These are phyloP conservation scores for Drosophila affinis DNA, from an alignment of 2,888 invertebrate genomes.

Conservation along the genomic window DNA sequence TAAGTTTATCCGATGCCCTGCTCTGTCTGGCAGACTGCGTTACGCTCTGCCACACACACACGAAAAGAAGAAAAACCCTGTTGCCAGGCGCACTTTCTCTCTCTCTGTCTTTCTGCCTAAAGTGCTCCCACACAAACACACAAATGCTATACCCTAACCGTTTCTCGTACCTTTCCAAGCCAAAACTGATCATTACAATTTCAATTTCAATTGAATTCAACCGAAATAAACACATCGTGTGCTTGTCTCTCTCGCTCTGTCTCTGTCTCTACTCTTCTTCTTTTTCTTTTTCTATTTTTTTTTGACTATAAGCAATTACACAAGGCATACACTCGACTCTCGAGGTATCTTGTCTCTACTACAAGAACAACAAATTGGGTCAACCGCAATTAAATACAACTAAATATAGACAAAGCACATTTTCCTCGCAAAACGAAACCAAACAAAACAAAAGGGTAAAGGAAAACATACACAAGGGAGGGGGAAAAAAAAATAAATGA, in stretches of 20 bases:
- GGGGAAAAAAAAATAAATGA: constrained; percentile 19
- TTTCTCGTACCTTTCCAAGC: constrained; percentile 27
- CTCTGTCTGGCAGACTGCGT: background rate
- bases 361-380: constrained; percentile 68
- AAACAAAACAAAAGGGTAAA: constrained; percentile 13
- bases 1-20: constrained; percentile 23
- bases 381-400: constrained; percentile 72
- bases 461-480: constrained; percentile 16
- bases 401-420: constrained; percentile 69
- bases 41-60: background rate
- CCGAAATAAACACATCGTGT: constrained; percentile 62
- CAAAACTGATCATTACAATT: constrained; percentile 22
- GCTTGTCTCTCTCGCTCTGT: constrained; percentile 19
- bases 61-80: constrained; percentile 23
- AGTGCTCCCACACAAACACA: background rate
- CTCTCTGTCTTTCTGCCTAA: constrained; percentile 3
- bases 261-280: constrained; percentile 2
- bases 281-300: constrained; percentile 4
- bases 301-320: constrained; percentile 55
- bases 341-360: constrained; percentile 16
- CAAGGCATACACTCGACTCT: constrained; percentile 18
- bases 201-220: constrained; percentile 73
- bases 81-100: constrained; percentile 42
- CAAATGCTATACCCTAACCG: background rate
- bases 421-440: constrained; percentile 32